Base-by-base conservation (phyloP, 2,797 vertebrate species). In the Siniperca scherzeri region DNA sequence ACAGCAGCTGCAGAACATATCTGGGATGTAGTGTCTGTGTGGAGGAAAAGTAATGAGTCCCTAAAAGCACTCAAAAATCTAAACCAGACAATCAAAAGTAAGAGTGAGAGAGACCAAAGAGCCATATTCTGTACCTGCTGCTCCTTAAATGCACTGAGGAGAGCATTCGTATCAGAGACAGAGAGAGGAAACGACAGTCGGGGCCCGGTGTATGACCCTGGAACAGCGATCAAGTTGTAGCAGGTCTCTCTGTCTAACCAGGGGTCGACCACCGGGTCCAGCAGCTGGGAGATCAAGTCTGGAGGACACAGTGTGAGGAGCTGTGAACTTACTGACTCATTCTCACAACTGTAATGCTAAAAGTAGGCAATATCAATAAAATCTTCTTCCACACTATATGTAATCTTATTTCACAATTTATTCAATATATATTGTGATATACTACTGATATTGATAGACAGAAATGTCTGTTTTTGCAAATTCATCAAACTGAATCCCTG, bases 1-100 rank as follows among this genome's bases (percentile, higher is more conserved):
- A 94, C 0, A 99, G 94, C n/a, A 99, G 93, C 90, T 98, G 97
- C 82, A 99, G 90, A 21, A 99, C 96, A 36, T 98, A 99, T 84
- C 94, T 95, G 74, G 96, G 96, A 85, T 99, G 98, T 52, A 99
- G 97, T 82, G 92, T 92, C 98, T 99, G 92, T 5, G 61, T 5
- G 57, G 69, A 72, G 79, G 52, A 70, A 59, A 46, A 66, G 0
- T 0, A 9, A 16, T 6, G 12, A 68, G 30, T 16, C 21, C 6
- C 0, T 19, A 19, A 64, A 38, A 57, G 55, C 19, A 36, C 1
- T 3, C 3, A 21, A 36, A 59, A 40, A 48, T 74, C 16, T 9
- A 73, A 76, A 46, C 17, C 7, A 50, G 17, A 67, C 46, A 55
- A 19, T 46, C 8, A 57, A n/a, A 62, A 12, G 16, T 14, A 13